Evolutionary conservation across 2,888 invertebrate genomes (phyloP), one percentile per base, ranked within the genome.

Genomic region (Acronicta leporina): DNA sequence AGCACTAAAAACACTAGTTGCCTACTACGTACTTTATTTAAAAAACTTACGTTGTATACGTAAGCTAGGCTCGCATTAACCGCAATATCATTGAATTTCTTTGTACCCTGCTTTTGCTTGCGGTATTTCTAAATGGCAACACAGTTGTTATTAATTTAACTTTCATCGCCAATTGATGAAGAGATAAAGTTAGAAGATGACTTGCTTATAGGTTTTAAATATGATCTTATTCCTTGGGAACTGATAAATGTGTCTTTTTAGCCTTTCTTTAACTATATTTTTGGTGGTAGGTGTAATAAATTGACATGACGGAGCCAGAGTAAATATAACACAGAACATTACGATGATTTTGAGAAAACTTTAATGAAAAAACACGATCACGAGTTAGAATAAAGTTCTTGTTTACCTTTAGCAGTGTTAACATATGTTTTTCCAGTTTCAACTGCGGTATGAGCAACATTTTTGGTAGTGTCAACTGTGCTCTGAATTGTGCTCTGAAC

Each of bases 391-490:
- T 33, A 33, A 33, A 33, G 15, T 48, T 60, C 42, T 48, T 48
- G 54, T 66, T 72, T 80, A 81, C 80, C 80, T 85, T 80, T 82
- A 4, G 80, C 80, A 50, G 77, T 74, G 58, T 77, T 81, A 64
- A 84, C 76, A 53, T 84, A 83, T 25, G 81, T 63, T 56, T 81
- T 78, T 43, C 88, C 86, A 45, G 87, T 89, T 20, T 88, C 91
- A 51, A 85, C 79, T 40, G 86, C 86, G 2, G 83, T 77, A 13
- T 83, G 68, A 25, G 86, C 81, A 15, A 83, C 79, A 63, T 82
- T 86, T 81, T 87, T 89, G 2, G 87, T 86, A 2, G 80, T 83
- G 46, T 87, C 85, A 68, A 86, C 77, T 48, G 83, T 82, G 44
- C 70, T 82, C 13, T 85, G 79, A 59, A 85, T 68, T 43, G 84